Base-by-base conservation (phyloP, 1,140 invertebrate species). In the Akabosia matsudoensis region DNA sequence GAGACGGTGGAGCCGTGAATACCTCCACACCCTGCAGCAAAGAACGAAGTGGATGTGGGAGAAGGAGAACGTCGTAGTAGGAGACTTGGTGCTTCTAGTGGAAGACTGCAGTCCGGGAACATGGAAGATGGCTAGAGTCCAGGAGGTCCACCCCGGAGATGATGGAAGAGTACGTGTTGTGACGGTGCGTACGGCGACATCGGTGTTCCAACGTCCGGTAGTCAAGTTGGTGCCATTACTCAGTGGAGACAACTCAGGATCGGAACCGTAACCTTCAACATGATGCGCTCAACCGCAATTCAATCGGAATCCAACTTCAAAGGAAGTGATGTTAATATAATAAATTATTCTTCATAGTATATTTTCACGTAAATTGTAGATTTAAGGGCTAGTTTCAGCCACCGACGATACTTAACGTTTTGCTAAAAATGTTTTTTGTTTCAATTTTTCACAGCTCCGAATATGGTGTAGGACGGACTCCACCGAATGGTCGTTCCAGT, bases 121-220 rank as follows among this genome's bases (percentile, higher is more conserved):
- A 72, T 85, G 83, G 83, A 73, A 77, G 31, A 33, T 84, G 10
- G 84, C 83, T 70, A 77, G 81, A 71, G 78, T 85, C 10, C 74
- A 80, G 26, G 70, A 82, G 1, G 24, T 82, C 22, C 79, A 81
- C 72, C 78, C 80, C 61, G 82, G 80, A 22, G 4, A 18, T 18
- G 82, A 84, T 75, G 78, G 79, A 2, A 24, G 80, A 24, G 77
- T 81, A 1, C 67, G 83, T 37, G 82, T 82, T 10, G 82, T 76
- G 1, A 76, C 61, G 18, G 51, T 83, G 22, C 28, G 31, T 24
- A 67, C 61, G 1, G 28, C 61, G 10, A 67, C 61, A 7, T 2
- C 3, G 3, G 28, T 13, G 3, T 30, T 67, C 10, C 26, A 67
- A 28, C 24, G 61, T 10, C 61, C 61, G 10, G 31, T 67, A 28